Evolutionary conservation across 2,888 invertebrate genomes (phyloP).

Genomic region (Caenorhabditis sp.): DNA sequence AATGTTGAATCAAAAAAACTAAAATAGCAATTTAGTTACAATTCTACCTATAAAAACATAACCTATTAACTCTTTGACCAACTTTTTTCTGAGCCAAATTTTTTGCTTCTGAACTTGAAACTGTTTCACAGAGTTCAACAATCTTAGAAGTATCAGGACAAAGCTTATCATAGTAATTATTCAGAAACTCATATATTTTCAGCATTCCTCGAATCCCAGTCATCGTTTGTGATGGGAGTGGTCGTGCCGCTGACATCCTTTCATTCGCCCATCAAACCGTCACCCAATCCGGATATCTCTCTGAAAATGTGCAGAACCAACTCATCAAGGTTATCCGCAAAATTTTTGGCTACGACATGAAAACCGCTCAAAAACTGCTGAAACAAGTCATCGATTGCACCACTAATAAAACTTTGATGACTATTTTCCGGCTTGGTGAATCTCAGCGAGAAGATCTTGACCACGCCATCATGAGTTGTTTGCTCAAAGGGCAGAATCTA

Average conservation of each 20-base stretch:
- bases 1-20: too few relatives aligned
- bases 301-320: conserved; percentile 90
- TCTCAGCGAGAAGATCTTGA: conserved; percentile 89
- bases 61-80: too few relatives aligned
- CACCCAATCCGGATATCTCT: conserved; percentile 73
- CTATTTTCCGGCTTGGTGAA: conserved; percentile 90
- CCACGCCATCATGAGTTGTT: conserved; percentile 91
- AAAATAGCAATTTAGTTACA: too few relatives aligned
- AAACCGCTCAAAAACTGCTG: conserved; percentile 89
- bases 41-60: too few relatives aligned
- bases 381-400: conserved; percentile 90
- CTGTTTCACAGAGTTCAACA: too few relatives aligned
- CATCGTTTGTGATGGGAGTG: conserved; percentile 78
- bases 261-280: conserved; percentile 89
- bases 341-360: conserved; percentile 87
- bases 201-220: conserved; percentile 81
- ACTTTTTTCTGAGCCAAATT: too few relatives aligned
- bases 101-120: too few relatives aligned
- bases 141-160: too few relatives aligned
- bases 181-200: too few relatives aligned
- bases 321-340: conserved; percentile 87
- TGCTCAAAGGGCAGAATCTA: conserved; percentile 79
- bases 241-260: conserved; percentile 93
- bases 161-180: too few relatives aligned
- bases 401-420: conserved; percentile 91